Conservation (phyloP, 2,888 invertebrate genomes). For the Nasonovia ribisnigri region DNA sequence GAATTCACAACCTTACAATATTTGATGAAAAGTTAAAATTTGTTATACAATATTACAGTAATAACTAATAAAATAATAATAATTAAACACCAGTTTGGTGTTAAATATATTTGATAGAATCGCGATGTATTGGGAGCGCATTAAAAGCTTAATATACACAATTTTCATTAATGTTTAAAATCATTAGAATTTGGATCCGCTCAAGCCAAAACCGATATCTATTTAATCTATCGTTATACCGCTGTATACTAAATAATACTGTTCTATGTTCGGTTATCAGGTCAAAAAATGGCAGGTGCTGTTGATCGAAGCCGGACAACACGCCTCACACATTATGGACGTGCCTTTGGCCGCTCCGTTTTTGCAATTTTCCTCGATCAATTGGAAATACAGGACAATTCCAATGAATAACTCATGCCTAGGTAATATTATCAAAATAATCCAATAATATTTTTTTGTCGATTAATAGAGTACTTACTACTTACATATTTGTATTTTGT, state of each 20-base stretch:
- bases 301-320: slow-evolving; percentile 73
- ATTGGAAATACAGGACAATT: slow-evolving; percentile 73
- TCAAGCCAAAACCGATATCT: neutral
- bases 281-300: slow-evolving; percentile 71
- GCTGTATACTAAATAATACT: neutral
- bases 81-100: neutral
- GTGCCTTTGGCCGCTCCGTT: slow-evolving; percentile 72
- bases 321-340: slow-evolving; percentile 72
- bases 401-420: slow-evolving; percentile 71
- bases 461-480: neutral
- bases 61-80: neutral
- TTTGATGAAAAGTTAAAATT: neutral
- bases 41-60: neutral
- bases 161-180: neutral
- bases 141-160: neutral
- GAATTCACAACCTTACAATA: neutral
- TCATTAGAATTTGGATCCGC: neutral
- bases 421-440: slow-evolving; percentile 67
- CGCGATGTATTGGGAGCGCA: neutral
- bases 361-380: slow-evolving; percentile 72
- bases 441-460: neutral
- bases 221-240: neutral
- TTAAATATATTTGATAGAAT: neutral
- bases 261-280: slow-evolving; percentile 54
- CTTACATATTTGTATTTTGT: neutral